Evolutionary conservation across 1,140 invertebrate genomes (phyloP).

Genomic region (Drosophila grimshawi): DNA sequence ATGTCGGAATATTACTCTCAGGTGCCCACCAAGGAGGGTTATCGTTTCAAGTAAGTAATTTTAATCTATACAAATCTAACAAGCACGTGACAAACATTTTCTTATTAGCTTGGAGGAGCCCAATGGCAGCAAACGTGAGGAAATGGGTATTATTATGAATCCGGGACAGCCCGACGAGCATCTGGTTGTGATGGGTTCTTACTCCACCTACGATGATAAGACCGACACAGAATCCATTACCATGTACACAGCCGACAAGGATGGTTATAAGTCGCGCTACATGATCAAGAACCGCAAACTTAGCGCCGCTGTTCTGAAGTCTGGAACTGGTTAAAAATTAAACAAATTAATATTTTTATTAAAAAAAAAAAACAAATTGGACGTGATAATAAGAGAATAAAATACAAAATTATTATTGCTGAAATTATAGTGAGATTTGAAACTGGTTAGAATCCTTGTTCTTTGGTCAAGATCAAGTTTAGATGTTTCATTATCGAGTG

Average conservation of each 20-base stretch:
- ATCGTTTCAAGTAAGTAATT: conserved; percentile 63
- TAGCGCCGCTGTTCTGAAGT: conserved; percentile 69
- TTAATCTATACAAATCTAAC: not conserved
- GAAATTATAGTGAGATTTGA: conserved; percentile 17
- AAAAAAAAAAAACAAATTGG: conserved; percentile 6
- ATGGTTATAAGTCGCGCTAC: conserved; percentile 78
- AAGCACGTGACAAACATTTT: not conserved
- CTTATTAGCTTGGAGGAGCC: conserved; percentile 64
- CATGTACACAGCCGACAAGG: conserved; percentile 83
- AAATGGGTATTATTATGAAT: conserved; percentile 79
- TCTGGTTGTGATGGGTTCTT: conserved; percentile 79
- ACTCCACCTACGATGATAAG: conserved; percentile 69
- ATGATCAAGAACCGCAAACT: conserved; percentile 77
- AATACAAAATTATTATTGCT: conserved; percentile 30
- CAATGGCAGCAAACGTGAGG: conserved; percentile 77
- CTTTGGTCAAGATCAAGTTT: conserved; percentile 62
- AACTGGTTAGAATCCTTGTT: conserved; percentile 60
- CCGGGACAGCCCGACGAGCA: conserved; percentile 72
- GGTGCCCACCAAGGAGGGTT: conserved; percentile 68
- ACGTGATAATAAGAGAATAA: conserved; percentile 20
- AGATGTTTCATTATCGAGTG: conserved; percentile 56
- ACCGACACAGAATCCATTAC: conserved; percentile 74
- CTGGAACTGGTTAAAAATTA: conserved; percentile 67
- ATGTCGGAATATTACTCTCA: conserved; percentile 49
- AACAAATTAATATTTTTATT: conserved; percentile 20